Base-by-base conservation (phyloP, 2,888 invertebrate genomes). In the Mimumesa dahlbomi region DNA sequence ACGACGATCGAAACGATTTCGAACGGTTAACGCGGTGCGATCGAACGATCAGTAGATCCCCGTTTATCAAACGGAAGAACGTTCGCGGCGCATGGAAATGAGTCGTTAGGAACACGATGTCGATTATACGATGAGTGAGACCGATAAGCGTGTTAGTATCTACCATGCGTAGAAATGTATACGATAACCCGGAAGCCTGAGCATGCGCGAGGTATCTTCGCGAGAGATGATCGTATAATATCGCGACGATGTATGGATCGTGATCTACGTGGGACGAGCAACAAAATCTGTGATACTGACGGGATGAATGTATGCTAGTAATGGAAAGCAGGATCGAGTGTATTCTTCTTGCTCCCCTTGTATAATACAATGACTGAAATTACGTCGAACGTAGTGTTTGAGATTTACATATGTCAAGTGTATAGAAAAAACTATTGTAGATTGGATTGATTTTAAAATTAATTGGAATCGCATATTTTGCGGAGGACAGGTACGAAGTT, bases 171-270 rank as follows among this genome's bases (percentile, higher is more conserved):
- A 18, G 14, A 11, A 11, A 48, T n/a, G n/a, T 48, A 21, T 42
- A 2, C 19, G 13, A 36, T 22, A 18, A 36, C 25, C 25, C 19
- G 29, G 45, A 38, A 64, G 49, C 14, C 7, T 14, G 29, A 14
- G 13, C 7, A 21, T 11, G 22, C 19, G n/a, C 11, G 16, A 42
- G 16, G 40, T 18, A n/a, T 6, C n/a, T 42, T 16, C 14, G 40
- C 5, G 40, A n/a, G n/a, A n/a, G n/a, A n/a, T n/a, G n/a, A 16
- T 42, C 40, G 40, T 42, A 42, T 42, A 42, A 14, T 16, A 19
- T 42, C 40, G 9, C 11, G 40, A 42, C n/a, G 40, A 16, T 42
- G 40, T n/a, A 42, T 11, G n/a, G 40, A 42, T 42, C 40, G 7
- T 42, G 18, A 42, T 42, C 19, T 16, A 42, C 31, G 16, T 22